phyloP scores from a whole-genome alignment of 2,888 invertebrate species.

The Shargacucullia verbasci region DNA sequence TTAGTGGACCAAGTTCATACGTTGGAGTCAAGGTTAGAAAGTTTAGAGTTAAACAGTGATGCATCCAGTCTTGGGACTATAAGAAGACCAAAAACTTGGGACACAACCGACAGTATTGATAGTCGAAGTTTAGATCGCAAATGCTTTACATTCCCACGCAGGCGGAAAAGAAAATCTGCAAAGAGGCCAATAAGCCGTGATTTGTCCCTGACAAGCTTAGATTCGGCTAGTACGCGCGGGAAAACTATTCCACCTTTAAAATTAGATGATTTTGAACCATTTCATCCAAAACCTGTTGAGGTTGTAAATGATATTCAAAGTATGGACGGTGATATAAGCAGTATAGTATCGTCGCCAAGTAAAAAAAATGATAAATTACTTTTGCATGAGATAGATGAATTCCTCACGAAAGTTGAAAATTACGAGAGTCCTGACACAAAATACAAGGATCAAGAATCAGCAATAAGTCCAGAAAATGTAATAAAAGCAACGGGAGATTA shows the following conservation, averaged over 20 bases:
- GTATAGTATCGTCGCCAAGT: slow-evolving; percentile 82
- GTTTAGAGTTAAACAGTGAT: slow-evolving; percentile 77
- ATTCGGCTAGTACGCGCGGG: slow-evolving; percentile 60
- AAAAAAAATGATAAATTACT: slow-evolving; percentile 83
- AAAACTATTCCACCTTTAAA: slow-evolving; percentile 66
- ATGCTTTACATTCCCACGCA: slow-evolving; percentile 80
- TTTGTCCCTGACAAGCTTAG: slow-evolving; percentile 74
- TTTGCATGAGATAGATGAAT: slow-evolving; percentile 85
- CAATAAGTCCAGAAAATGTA: slow-evolving; percentile 74
- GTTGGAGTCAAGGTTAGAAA: slow-evolving; percentile 88
- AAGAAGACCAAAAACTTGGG: slow-evolving; percentile 65
- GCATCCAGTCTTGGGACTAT: slow-evolving; percentile 67
- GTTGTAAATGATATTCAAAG: slow-evolving; percentile 72
- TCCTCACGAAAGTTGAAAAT: slow-evolving; percentile 81
- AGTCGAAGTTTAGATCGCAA: slow-evolving; percentile 75
- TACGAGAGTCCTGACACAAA: slow-evolving; percentile 80
- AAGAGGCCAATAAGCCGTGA: slow-evolving; percentile 67
- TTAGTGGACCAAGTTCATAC: slow-evolving; percentile 91
- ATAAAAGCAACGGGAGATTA: slow-evolving; percentile 83
- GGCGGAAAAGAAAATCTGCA: slow-evolving; percentile 72
- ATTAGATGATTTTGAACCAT: slow-evolving; percentile 51
- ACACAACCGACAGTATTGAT: slow-evolving; percentile 75
- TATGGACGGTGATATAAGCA: slow-evolving; percentile 86
- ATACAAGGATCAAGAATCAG: slow-evolving; percentile 62
- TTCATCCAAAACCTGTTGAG: slow-evolving; percentile 43